Evolutionary conservation across 2,888 invertebrate genomes (phyloP), one percentile per base, ranked within the genome.

Genomic region (Polylopha cassiicola): DNA sequence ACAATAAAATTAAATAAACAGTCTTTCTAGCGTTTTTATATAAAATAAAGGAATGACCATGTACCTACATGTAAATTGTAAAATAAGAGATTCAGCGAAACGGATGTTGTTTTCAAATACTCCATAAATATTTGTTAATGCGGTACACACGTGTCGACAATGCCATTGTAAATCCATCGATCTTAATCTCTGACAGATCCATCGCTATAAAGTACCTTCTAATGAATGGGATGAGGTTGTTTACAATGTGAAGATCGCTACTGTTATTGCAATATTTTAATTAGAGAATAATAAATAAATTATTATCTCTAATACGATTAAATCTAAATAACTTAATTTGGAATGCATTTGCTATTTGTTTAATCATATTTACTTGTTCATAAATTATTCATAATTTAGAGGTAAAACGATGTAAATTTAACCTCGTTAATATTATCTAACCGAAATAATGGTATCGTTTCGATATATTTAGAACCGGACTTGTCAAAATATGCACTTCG

Each of bases 261-360:
- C 37, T 22, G 37, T 41, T 11, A 11, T 14, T 34, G 39, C 39
- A 15, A 29, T n/a, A 24, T 39, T 29, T 29, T 27, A 39, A 22
- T 32, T 16, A 33, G 15, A 14, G 16, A 9, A 30, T 34, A 34
- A 32, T 32, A 15, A 32, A 39, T 39, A 15, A 20, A 15, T 24
- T 14, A 31, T 16, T 24, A n/a, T 18, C 20, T 9, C 27, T 32
- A 21, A 13, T 20, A 29, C 20, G 34, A 41, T 41, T 41, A 14
- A 34, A 41, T 41, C 30, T 36, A 41, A 41, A 36, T 41, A 30
- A 36, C 24, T 34, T 13, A 21, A 41, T 39, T 34, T 34, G 18
- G 34, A 24, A 26, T 18, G 24, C 26, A 26, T 34, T 18, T 34
- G 18, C 18, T 34, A 7, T 18, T 26, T 13, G 24, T 33, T 24